Conservation (phyloP, 2,888 invertebrate genomes). For the Orthosia gracilis region DNA sequence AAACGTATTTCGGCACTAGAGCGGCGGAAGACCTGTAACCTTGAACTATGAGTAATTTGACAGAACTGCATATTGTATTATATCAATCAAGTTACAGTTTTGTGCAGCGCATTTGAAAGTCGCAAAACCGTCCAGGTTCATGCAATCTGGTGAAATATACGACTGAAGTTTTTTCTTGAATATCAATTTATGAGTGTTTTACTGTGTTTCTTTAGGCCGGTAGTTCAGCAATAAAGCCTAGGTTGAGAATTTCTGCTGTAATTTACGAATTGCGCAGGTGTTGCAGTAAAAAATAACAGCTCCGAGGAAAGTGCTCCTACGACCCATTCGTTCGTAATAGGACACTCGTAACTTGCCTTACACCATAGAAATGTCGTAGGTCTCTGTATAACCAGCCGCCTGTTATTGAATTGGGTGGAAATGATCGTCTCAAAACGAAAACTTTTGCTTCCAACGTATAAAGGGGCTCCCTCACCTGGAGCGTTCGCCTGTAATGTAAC, state of each 20-base stretch:
- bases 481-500: no score
- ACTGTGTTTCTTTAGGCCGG: slow-evolving; percentile 67
- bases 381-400: slow-evolving; percentile 37
- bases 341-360: slow-evolving; percentile 68
- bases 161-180: slow-evolving; percentile 5
- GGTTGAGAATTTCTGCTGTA: slow-evolving; percentile 57
- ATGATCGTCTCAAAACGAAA: slow-evolving; percentile 26
- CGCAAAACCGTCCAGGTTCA: neutral
- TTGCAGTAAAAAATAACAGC: slow-evolving; percentile 74
- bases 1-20: no score
- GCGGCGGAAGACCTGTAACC: no score
- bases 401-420: slow-evolving; percentile 46
- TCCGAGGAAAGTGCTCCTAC: slow-evolving; percentile 58
- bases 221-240: slow-evolving; percentile 65
- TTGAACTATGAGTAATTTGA: neutral
- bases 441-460: slow-evolving; percentile 26
- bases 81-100: slow-evolving; percentile 9
- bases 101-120: neutral
- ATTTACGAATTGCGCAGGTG: slow-evolving; percentile 79
- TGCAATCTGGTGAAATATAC: slow-evolving; percentile 16
- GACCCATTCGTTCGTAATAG: slow-evolving; percentile 65
- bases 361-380: slow-evolving; percentile 65
- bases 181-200: slow-evolving; percentile 72
- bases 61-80: neutral
- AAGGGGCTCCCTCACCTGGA: no score